Evolutionary conservation across 2,113 vertebrate species (phyloP).

Genomic region (Apodemus sylvaticus): DNA sequence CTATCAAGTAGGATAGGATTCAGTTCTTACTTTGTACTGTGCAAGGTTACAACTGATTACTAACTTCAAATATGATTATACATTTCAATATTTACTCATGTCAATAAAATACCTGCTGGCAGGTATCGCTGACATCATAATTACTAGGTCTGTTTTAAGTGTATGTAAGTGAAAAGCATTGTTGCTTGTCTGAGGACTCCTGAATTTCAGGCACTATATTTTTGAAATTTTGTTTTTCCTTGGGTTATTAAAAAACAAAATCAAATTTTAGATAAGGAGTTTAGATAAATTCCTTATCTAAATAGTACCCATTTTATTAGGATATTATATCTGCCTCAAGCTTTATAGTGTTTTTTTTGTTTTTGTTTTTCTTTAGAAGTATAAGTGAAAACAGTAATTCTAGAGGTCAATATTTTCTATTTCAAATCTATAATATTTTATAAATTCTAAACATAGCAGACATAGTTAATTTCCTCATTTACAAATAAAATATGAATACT

Average conservation of each 20-base stretch:
- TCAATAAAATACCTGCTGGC: conserved; percentile 56
- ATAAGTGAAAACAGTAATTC: neutral
- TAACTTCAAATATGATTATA: conserved; percentile 65
- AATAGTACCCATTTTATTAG: neutral
- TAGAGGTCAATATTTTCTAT: neutral
- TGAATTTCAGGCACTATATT: neutral
- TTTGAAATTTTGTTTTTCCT: neutral
- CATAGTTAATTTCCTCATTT: neutral
- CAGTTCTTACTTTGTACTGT: conserved; percentile 67
- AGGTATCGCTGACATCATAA: conserved; percentile 3
- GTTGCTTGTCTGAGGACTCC: neutral
- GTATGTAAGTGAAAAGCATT: conserved; percentile 22
- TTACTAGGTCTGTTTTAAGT: conserved; percentile 15
- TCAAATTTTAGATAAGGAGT: too few species aligned
- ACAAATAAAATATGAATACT: neutral
- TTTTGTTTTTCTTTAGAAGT: neutral
- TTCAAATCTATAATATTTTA: neutral
- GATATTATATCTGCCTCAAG: neutral
- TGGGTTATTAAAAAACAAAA: conserved; percentile 25
- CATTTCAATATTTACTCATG: conserved; percentile 69
- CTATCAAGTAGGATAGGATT: conserved; percentile 60
- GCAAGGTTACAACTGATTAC: conserved; percentile 67
- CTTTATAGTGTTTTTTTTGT: neutral
- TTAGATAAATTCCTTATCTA: neutral
- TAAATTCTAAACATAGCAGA: neutral